A percentile compares a stretch with the other conserved stretches of the same genome.
Evolutionary conservation across 2,888 invertebrate species (phyloP).

Genomic region (Cephus pygmeus): DNA sequence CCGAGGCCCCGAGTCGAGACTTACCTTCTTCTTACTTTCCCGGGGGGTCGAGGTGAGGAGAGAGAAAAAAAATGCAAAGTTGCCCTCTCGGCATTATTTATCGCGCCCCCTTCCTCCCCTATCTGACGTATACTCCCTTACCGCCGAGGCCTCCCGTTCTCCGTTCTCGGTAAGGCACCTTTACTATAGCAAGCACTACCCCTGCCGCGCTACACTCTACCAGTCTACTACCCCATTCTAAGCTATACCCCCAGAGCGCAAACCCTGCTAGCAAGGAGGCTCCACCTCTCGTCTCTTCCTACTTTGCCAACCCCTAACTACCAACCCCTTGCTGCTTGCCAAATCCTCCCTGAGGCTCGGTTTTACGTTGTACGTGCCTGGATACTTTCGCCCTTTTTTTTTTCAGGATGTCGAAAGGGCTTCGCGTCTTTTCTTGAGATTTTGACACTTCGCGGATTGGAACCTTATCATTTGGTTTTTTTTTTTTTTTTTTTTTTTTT

Average conservation of each 20-base stretch:
- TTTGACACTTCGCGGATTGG: not conserved
- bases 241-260: slow-evolving; percentile 31
- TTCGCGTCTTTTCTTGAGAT: not conserved
- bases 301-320: slow-evolving; percentile 23
- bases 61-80: slow-evolving; percentile 42
- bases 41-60: not conserved
- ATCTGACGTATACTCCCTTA: not conserved
- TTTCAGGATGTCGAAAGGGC: not conserved
- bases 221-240: slow-evolving; percentile 10
- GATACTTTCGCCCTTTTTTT: slow-evolving; percentile 21
- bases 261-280: slow-evolving; percentile 38
- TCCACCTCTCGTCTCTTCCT: slow-evolving; percentile 41
- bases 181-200: not conserved
- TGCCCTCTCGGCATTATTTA: slow-evolving; percentile 45
- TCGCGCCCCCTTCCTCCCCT: slow-evolving; percentile 23
- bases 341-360: slow-evolving; percentile 40
- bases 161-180: not conserved
- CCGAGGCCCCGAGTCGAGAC: slow-evolving; percentile 11
- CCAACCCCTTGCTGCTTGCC: slow-evolving; percentile 29
- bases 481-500: too few relatives aligned
- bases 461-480: not conserved
- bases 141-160: not conserved
- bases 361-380: slow-evolving; percentile 35
- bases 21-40: slow-evolving; percentile 16
- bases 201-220: not conserved